Base-by-base conservation (phyloP, 2,888 invertebrate genomes). In the Lissonota sp. region DNA sequence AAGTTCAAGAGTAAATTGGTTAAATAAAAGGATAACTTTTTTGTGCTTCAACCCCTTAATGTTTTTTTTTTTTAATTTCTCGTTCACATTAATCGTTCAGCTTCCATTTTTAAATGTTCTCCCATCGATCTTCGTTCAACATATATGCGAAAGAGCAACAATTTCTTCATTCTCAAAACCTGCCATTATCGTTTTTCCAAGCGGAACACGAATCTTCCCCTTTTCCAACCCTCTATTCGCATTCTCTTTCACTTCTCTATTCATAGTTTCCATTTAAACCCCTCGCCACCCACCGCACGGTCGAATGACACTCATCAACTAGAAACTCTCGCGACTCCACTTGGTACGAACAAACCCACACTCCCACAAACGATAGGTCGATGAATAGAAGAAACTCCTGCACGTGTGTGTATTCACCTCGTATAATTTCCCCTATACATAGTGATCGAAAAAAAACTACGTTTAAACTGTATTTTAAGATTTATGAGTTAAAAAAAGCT, bases 261-360 rank as follows among this genome's bases (percentile, higher is more conserved):
- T 64, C 51, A 79, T 14, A 62, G 53, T 69, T 74, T 57, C 49
- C 37, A 42, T 74, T 57, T 42, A 55, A 12, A 39, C 42, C 16
- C 53, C 53, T 26, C 67, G n/a, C 64, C 14, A 0, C 14, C 10
- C 60, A 37, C 12, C 62, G 57, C 46, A 53, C 46, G 70, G 49
- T 58, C 58, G 58, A 71, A 62, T 72, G 80, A 80, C 76, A 80
- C 76, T 55, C 72, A 26, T 63, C 62, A 7, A 74, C 66, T 64
- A 66, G 67, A 69, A 80, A 80, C 76, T 76, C 72, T 60, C 72
- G 80, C 55, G 76, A 76, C 76, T 76, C 76, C 60, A 63, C 49
- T 62, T 60, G 40, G 10, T 49, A 62, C 55, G 53, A 60, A 26
- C 55, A 26, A 49, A 14, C 5, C 67, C 37, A 26, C 26, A 26